Evolutionary conservation across 1,140 invertebrate genomes (phyloP).

Genomic region (Archivesica marissinica): DNA sequence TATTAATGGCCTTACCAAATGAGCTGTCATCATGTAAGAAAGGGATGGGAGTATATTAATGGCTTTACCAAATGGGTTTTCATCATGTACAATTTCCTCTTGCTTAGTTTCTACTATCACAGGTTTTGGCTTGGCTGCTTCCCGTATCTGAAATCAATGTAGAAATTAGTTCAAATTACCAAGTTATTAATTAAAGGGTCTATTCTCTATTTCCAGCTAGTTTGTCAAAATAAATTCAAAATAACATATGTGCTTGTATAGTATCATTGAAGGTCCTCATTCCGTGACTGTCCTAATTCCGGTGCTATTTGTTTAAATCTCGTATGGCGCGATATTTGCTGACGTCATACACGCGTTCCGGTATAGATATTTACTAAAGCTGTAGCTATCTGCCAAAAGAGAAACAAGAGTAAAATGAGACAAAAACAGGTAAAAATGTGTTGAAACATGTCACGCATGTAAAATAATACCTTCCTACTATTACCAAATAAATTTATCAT

Average conservation of each 20-base stretch:
- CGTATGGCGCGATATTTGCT: too few species aligned
- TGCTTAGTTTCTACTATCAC: slow-evolving; percentile 85
- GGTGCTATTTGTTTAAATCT: not conserved
- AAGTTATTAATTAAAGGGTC: not conserved
- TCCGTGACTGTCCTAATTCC: not conserved
- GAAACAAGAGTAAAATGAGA: too few species aligned
- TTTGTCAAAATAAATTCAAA: not conserved
- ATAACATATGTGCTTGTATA: not conserved
- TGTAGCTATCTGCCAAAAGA: too few species aligned
- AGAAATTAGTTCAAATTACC: not conserved
- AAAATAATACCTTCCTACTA: too few species aligned
- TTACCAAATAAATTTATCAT: too few species aligned
- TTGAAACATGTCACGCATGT: too few species aligned
- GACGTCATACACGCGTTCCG: too few species aligned
- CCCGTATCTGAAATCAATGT: slow-evolving; percentile 67
- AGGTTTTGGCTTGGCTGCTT: slow-evolving; percentile 81
- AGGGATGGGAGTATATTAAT: too few species aligned
- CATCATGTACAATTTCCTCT: slow-evolving; percentile 90
- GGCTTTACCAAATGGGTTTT: slow-evolving; percentile 97
- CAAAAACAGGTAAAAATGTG: too few species aligned
- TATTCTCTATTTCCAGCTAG: not conserved
- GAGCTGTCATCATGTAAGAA: too few species aligned
- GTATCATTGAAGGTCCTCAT: not conserved
- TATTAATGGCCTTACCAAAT: too few species aligned
- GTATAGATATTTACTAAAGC: too few species aligned